A percentile compares a stretch with the other conserved stretches of the same genome.
These are phyloP conservation scores for Ceryle rudis DNA, from an alignment of 2,797 vertebrate species.

Conservation along the genomic window DNA sequence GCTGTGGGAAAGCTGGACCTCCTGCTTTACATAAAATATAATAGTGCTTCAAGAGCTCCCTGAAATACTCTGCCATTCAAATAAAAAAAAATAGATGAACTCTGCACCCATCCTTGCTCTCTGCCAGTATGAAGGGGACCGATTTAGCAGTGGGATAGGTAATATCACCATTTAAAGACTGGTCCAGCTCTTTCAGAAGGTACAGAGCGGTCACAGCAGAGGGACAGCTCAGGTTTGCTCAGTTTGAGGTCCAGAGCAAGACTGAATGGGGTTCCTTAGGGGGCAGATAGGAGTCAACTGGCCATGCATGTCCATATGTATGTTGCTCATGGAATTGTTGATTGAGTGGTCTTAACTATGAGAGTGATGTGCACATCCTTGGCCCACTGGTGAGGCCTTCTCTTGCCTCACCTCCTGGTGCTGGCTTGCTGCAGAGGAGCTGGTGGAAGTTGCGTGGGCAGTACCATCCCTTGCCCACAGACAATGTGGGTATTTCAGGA, in stretches of 20 bases:
- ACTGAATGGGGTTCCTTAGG: background rate
- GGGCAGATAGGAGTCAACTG: background rate
- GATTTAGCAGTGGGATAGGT: background rate
- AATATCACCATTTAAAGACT: background rate
- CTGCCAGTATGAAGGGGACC: rapidly evolving
- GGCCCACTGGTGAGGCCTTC: background rate
- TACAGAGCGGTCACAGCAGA: background rate
- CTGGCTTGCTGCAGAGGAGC: background rate
- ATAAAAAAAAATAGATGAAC: background rate
- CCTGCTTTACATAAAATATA: background rate
- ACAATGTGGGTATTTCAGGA: background rate
- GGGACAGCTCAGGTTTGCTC: background rate
- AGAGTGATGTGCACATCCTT: rapidly evolving
- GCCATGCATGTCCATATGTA: rapidly evolving
- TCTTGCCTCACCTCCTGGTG: background rate
- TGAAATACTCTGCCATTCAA: background rate
- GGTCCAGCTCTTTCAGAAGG: background rate
- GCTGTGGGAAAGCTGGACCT: background rate
- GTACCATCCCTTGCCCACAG: background rate
- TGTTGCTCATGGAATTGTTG: background rate
- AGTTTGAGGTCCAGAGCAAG: background rate
- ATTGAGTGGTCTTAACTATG: background rate
- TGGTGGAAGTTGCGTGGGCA: background rate
- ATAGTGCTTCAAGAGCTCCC: background rate
- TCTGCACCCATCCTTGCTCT: background rate